Conservation (phyloP, 2,113 vertebrate species). For the Cathartes aura region DNA sequence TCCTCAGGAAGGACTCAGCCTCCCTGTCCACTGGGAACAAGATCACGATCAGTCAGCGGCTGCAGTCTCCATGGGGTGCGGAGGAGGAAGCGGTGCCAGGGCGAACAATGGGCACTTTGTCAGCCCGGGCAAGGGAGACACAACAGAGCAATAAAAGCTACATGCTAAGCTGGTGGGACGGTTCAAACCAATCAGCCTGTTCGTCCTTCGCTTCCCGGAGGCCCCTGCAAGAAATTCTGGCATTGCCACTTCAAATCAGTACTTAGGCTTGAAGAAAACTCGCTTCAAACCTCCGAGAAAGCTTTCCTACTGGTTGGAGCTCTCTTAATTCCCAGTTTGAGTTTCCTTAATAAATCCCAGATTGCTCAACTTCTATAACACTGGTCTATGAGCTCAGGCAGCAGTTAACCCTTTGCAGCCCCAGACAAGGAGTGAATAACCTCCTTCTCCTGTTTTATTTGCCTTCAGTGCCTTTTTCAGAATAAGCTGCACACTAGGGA, state of each 20-base stretch:
- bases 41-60: background rate
- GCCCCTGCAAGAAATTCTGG: conserved; percentile 19
- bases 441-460: background rate
- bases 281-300: background rate
- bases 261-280: background rate
- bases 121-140: background rate
- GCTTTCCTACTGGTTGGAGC: background rate
- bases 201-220: background rate
- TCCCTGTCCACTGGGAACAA: background rate
- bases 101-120: background rate
- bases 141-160: background rate
- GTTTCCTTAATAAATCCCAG: conserved; percentile 20
- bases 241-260: background rate
- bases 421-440: background rate
- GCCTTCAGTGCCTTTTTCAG: background rate
- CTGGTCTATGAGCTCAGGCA: background rate
- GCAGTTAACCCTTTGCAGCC: background rate
- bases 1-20: background rate
- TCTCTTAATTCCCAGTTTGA: background rate
- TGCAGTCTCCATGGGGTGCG: background rate
- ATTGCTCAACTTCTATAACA: background rate
- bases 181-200: background rate
- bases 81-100: background rate
- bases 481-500: background rate
- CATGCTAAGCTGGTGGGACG: background rate